Evolutionary conservation across 2,797 vertebrate species (phyloP), one percentile per base, ranked within the genome.

Genomic region (Hemitrygon akajei): DNA sequence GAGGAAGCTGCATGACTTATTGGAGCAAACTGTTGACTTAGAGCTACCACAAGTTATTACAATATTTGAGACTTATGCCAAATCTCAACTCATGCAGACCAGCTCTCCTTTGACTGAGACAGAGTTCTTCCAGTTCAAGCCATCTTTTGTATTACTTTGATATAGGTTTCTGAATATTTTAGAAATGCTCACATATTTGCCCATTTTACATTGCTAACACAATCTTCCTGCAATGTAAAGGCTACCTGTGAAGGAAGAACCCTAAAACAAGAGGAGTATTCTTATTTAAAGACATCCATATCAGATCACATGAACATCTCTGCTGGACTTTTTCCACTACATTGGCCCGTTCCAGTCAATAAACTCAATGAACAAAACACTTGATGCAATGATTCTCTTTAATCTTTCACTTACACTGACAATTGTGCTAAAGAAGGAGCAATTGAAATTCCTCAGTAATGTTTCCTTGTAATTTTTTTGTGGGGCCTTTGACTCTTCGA

Each of bases 381-480:
- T 89, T 89, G 63, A 89, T 89, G n/a, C 7, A 69, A 89, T 37
- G n/a, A 37, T 37, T 34, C 63, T 89, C 86, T 69, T 89, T 10
- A 89, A 69, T 34, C n/a, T 89, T 69, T 89, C 3, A 63, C 86
- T 89, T 69, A 69, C 20, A 22, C 18, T 22, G 86, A 34, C n/a
- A 89, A 69, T 37, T 89, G 60, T 40, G n/a, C n/a, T 22, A 69
- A 69, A 69, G n/a, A 69, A 58, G 16, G 9, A 34, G 86, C n/a
- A 89, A 89, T 22, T 69, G 69, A 89, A 89, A 89, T 89, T 66
- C 30, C 60, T 89, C 60, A 69, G n/a, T 69, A 37, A 89, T 89
- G 34, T 89, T 89, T 63, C 63, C 60, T 89, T 89, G 63, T 89
- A 89, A 89, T 89, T 89, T 69, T n/a, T 89, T 20, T 69, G n/a